Conservation (phyloP, 2,797 vertebrate species). For the Peromyscus melanophrys region DNA sequence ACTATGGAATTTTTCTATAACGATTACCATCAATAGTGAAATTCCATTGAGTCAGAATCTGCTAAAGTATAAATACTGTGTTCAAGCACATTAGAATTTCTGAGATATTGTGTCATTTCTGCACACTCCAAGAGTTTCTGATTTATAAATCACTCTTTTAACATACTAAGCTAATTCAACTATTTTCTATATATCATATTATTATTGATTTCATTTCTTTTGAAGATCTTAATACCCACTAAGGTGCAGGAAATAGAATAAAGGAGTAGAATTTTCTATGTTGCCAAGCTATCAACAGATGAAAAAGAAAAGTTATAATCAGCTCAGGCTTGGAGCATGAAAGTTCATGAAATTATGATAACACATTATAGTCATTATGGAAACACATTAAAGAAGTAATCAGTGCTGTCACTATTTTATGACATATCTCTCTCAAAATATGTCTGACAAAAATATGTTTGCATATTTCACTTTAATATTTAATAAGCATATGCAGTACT, state of each 20-base stretch:
- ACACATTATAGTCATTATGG: neutral
- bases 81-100: conserved; percentile 29
- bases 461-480: neutral
- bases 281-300: neutral
- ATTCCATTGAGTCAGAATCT: conserved; percentile 37
- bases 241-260: neutral
- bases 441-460: neutral
- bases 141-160: conserved; percentile 49
- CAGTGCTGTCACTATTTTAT: neutral
- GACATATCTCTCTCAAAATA: neutral
- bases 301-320: neutral
- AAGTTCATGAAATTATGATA: neutral
- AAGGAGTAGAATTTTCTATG: neutral
- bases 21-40: conserved; percentile 47
- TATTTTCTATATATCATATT: neutral
- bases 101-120: conserved; percentile 27
- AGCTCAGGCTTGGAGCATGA: neutral
- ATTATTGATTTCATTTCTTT: conserved; percentile 22
- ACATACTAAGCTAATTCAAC: conserved; percentile 16
- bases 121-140: neutral
- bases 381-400: neutral
- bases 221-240: conserved; percentile 15
- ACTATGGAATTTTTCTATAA: conserved; percentile 1
- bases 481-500: neutral
- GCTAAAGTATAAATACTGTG: conserved; percentile 28